phyloP scores from a whole-genome alignment of 1,140 invertebrate genomes.

The Drosophila saltans region DNA sequence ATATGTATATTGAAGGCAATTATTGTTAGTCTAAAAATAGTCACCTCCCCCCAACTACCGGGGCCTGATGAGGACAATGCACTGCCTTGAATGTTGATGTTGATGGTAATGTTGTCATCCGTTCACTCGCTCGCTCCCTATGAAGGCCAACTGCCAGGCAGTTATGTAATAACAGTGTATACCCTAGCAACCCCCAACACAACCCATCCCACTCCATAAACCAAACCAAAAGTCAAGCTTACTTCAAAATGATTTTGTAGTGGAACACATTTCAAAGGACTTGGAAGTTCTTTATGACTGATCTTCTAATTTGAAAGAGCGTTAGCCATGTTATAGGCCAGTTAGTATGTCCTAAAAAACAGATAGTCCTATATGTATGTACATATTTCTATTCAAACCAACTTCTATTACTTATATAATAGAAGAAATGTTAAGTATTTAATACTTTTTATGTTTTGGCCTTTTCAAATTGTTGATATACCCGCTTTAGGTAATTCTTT shows the following conservation, averaged over 20 bases:
- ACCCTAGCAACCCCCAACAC: background rate
- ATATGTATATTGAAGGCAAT: slow-evolving; percentile 2
- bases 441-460: no score
- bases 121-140: background rate
- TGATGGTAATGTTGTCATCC: slow-evolving; percentile 12
- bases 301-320: no score
- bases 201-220: no score
- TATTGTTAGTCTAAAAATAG: slow-evolving; percentile 61
- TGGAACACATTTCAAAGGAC: no score
- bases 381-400: no score
- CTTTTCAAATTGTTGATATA: slow-evolving; percentile 1
- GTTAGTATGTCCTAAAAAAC: no score
- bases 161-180: slow-evolving; percentile 3
- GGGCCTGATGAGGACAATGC: slow-evolving; percentile 74
- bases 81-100: slow-evolving; percentile 66
- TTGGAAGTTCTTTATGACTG: no score
- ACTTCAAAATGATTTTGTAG: background rate
- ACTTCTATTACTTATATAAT: no score
- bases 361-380: no score
- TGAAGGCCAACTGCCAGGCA: slow-evolving; percentile 1
- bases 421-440: no score
- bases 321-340: no score
- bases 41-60: slow-evolving; percentile 19
- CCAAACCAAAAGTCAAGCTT: background rate
- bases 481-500: slow-evolving; percentile 25